Evolutionary conservation across 2,113 vertebrate genomes (phyloP), one percentile per base, ranked within the genome.

Genomic region (Perca flavescens): DNA sequence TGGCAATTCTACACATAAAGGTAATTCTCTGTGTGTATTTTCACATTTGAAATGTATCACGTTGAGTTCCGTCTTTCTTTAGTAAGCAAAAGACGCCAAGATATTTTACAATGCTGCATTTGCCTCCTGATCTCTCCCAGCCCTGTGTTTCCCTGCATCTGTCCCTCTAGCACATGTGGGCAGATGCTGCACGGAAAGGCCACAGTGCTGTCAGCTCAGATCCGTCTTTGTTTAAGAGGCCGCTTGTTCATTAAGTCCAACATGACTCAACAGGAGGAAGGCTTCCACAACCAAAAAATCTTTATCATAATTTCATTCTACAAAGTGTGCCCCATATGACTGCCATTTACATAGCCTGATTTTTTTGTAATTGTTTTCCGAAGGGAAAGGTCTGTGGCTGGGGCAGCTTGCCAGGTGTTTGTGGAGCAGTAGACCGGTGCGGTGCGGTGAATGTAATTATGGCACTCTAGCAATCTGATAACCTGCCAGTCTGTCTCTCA

Each of bases 401-500:
- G 76, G 89, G 88, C 85, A 74, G 68, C 69, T 72, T 86, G 90
- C 91, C 92, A 90, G 90, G 92, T 89, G 92, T 92, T 89, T 91
- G 89, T 75, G 60, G 82, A 86, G 86, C 81, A 88, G 83, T 79
- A 82, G 89, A 92, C 80, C 89, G 64, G 86, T 83, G 80, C 62
- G 25, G 72, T 74, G 83, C 58, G 19, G 40, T 91, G 90, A 93
- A 90, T 93, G 92, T 94, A 94, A 93, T 94, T 93, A 93, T 63
- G 76, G 85, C 61, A 81, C 92, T 81, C 86, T 81, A 83, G 83
- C 89, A 72, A 92, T 91, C 89, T 91, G 88, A 94, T 94, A 94
- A 94, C 89, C 90, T 86, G 90, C 86, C 90, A 88, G 80, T 90
- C 91, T 62, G 80, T 93, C 91, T 88, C 87, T 94, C 92, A 89